phyloP scores from a whole-genome alignment of 2,113 vertebrate genomes.

The Nettapus auritus region DNA sequence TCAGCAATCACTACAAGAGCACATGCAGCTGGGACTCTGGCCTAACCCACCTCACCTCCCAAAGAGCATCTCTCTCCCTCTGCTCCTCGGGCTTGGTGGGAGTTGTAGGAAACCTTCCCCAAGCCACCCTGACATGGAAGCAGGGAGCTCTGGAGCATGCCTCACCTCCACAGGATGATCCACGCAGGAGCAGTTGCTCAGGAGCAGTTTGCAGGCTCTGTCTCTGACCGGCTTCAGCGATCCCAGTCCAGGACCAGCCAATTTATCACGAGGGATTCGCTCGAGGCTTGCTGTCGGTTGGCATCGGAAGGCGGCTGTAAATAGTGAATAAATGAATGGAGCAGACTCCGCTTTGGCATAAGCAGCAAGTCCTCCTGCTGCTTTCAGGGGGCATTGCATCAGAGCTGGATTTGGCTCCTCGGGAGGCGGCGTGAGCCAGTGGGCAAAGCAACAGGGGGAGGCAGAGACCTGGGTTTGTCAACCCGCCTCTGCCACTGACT shows the following conservation, averaged over 20 bases:
- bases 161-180: neutral
- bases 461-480: conserved; percentile 55
- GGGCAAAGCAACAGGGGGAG: conserved; percentile 65
- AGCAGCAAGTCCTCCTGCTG: neutral
- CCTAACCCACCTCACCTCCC: neutral
- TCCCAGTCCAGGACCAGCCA: neutral
- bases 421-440: neutral
- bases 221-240: neutral
- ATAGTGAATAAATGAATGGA: neutral
- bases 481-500: neutral
- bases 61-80: neutral
- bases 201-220: neutral
- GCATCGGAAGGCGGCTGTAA: neutral
- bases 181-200: neutral
- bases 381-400: neutral
- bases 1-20: neutral
- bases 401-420: neutral
- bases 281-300: neutral
- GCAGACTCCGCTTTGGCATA: neutral
- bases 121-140: neutral
- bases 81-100: neutral
- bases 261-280: neutral
- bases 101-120: neutral
- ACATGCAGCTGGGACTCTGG: neutral
- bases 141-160: neutral